Conservation (phyloP, 2,113 vertebrate genomes). For the Bubo bubo region DNA sequence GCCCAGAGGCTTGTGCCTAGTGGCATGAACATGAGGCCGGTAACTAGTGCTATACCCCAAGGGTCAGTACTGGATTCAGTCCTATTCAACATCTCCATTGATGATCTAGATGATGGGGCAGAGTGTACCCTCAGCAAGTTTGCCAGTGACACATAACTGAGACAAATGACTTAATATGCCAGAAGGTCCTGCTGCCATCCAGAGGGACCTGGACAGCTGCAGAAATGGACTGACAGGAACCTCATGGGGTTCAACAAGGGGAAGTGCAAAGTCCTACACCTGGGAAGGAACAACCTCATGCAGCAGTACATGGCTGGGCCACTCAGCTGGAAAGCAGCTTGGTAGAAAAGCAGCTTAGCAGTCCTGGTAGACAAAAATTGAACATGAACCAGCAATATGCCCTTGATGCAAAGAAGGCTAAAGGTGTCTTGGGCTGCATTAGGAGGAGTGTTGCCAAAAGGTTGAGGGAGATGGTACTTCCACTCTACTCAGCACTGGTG, state of each 20-base stretch:
- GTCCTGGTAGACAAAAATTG: neutral
- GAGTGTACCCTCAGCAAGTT: neutral
- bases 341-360: neutral
- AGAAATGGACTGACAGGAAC: neutral
- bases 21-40: neutral
- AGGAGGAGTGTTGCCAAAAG: neutral
- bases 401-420: neutral
- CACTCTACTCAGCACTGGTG: neutral
- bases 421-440: neutral
- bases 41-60: too few relatives aligned
- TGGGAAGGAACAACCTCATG: neutral
- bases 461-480: neutral
- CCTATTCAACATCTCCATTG: neutral
- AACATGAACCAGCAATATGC: neutral
- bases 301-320: rapidly evolving
- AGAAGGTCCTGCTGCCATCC: neutral
- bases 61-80: neutral
- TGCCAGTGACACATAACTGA: neutral
- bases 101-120: neutral
- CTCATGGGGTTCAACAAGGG: neutral
- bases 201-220: neutral
- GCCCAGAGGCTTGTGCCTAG: too few relatives aligned
- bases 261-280: neutral
- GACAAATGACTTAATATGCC: too few relatives aligned
- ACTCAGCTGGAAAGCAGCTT: neutral